Base-by-base conservation (phyloP, 2,113 vertebrate genomes). In the Miniopterus natalensis region DNA sequence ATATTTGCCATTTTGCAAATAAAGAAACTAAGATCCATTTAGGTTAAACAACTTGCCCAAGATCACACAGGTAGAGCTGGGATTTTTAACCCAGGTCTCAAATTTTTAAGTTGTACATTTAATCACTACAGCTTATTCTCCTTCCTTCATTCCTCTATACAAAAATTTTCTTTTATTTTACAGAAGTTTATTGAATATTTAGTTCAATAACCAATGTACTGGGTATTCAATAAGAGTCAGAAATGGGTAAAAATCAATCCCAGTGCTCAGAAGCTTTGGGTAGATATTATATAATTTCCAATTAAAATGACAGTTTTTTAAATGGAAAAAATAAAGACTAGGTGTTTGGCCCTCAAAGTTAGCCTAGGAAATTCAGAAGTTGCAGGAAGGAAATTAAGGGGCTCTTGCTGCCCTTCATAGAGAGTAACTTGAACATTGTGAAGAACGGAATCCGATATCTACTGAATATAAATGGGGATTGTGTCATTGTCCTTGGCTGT, bases 341-440 rank as follows among this genome's bases (percentile, higher is more conserved):
- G 13, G 66, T 90, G 2, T 49, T 47, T 95, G 47, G 27, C 36
- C 94, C 47, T 93, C 47, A 73, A 4, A 61, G 75, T 93, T 95
- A 96, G 65, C 90, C 80, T 92, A 85, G 59, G 45, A 97, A 88
- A 93, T 80, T 81, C 81, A 57, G 49, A 77, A 80, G 45, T 83
- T 36, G 10, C 27, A 88, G 42, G 83, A 94, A 95, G 68, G 71
- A 95, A 95, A 95, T 94, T 49, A 92, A 95, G 80, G 71, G 79
- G 29, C 36, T 94, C 66, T 96, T 63, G 18, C 23, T 71, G 55
- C 66, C 57, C 55, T 94, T 95, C 61, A 95, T 49, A 45, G 55
- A 74, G n/a, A 68, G 11, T 75, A 89, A 49, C 53, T 31, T 77
- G 27, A 55, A 65, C 59, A 53, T 36, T 47, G 42, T 73, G 21